These are phyloP conservation scores for Nasua narica DNA, from an alignment of 2,797 vertebrate species.

Conservation along the genomic window DNA sequence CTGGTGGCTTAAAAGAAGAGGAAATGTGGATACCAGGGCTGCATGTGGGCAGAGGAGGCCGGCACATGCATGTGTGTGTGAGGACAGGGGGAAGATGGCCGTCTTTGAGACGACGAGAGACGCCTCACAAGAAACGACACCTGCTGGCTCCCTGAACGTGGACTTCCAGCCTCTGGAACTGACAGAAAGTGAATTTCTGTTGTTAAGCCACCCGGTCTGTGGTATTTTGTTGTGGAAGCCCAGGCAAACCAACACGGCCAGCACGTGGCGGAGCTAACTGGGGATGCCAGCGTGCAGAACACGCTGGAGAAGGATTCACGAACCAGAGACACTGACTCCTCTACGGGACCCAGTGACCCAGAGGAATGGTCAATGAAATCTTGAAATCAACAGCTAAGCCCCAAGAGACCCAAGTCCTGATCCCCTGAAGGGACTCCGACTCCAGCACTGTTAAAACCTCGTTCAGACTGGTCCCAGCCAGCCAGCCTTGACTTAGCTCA, in stretches of 20 bases:
- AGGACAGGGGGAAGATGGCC: not conserved
- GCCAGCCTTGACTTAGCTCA: not conserved
- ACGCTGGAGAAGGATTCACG: not conserved
- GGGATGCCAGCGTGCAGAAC: not conserved
- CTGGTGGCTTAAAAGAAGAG: not conserved
- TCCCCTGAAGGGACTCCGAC: no score
- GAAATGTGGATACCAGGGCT: not conserved
- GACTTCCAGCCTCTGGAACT: not conserved
- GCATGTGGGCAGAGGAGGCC: not conserved
- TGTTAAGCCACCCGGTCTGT: not conserved
- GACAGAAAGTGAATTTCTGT: not conserved
- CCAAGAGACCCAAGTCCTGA: not conserved
- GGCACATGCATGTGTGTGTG: no score
- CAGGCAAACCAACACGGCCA: not conserved
- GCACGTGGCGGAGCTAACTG: rapidly evolving
- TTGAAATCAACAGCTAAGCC: not conserved
- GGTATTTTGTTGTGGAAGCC: not conserved
- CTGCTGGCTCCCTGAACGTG: not conserved
- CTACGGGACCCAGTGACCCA: not conserved
- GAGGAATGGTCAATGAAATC: not conserved
- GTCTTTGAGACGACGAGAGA: not conserved
- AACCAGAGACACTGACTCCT: not conserved
- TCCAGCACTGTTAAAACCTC: not conserved
- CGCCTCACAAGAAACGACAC: not conserved
- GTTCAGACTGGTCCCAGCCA: not conserved